Evolutionary conservation across 2,113 vertebrate species (phyloP).

Genomic region (Campylorhamphus procurvoides): DNA sequence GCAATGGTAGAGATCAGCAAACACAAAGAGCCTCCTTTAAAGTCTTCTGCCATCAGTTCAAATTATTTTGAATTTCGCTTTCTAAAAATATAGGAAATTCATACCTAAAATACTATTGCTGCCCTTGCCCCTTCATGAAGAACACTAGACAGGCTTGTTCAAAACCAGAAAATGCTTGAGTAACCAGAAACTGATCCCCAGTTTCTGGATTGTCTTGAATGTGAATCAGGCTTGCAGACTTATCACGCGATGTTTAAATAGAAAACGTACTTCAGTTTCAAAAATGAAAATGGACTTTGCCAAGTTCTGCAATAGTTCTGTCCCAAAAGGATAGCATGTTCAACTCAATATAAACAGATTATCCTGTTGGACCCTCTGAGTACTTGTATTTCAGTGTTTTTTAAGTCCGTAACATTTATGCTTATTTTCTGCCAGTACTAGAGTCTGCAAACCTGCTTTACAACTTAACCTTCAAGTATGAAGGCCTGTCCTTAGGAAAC

Average conservation of each 20-base stretch:
- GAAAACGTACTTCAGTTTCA: slow-evolving; percentile 72
- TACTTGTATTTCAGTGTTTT: slow-evolving; percentile 71
- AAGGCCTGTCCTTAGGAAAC: slow-evolving; percentile 30
- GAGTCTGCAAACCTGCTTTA: slow-evolving; percentile 59
- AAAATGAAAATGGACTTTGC: slow-evolving; percentile 70
- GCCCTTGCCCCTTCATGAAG: slow-evolving; percentile 65
- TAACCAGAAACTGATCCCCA: slow-evolving; percentile 76
- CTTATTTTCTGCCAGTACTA: slow-evolving; percentile 65
- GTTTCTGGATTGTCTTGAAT: slow-evolving; percentile 65
- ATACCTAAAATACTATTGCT: slow-evolving; percentile 60
- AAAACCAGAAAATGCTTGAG: slow-evolving; percentile 57
- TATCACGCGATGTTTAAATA: slow-evolving; percentile 78
- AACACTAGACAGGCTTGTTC: slow-evolving; percentile 71
- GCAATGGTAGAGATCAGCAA: background rate
- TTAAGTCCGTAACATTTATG: slow-evolving; percentile 65
- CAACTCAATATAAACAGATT: slow-evolving; percentile 79
- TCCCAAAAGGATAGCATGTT: slow-evolving; percentile 77
- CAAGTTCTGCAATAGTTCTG: slow-evolving; percentile 74
- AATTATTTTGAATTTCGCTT: slow-evolving; percentile 65
- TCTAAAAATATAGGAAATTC: slow-evolving; percentile 68
- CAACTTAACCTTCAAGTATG: slow-evolving; percentile 57
- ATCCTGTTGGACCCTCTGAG: slow-evolving; percentile 65
- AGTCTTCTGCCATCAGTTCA: slow-evolving; percentile 27
- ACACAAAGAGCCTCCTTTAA: slow-evolving; percentile 49
- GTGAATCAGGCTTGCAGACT: slow-evolving; percentile 73